A percentile compares a stretch with the other conserved stretches of the same genome.
These are phyloP conservation scores for Macrobrachium nipponense DNA, from an alignment of 1,140 invertebrate species.

Conservation along the genomic window DNA sequence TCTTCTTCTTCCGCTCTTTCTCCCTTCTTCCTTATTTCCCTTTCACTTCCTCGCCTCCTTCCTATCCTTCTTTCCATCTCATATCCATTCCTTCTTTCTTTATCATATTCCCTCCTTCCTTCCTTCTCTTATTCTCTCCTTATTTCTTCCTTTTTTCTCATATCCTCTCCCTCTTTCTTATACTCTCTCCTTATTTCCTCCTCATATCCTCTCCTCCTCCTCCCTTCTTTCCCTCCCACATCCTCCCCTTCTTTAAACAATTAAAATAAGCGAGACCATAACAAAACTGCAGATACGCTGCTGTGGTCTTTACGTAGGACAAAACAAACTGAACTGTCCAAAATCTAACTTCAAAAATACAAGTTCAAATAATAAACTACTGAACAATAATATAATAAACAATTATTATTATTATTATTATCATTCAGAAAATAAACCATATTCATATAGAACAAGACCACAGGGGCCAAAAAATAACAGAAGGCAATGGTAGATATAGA, in stretches of 20 bases:
- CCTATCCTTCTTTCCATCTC: not conserved
- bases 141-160: not conserved
- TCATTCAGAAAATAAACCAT: no score
- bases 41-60: not conserved
- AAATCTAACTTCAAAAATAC: no score
- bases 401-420: no score
- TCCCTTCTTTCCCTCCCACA: not conserved
- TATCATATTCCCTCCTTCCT: not conserved
- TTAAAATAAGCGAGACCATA: not conserved
- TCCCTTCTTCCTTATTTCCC: no score
- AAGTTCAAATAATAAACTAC: no score
- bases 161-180: not conserved
- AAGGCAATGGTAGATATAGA: no score
- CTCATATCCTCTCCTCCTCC: not conserved
- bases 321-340: no score
- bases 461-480: no score
- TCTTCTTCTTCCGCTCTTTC: not conserved
- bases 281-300: no score
- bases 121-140: constrained; percentile 13
- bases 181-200: not conserved
- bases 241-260: not conserved
- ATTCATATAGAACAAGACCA: no score
- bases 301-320: no score
- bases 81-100: not conserved
- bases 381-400: no score